phyloP scores from a whole-genome alignment of 2,113 vertebrate species.

The Lichenostomus cassidix region DNA sequence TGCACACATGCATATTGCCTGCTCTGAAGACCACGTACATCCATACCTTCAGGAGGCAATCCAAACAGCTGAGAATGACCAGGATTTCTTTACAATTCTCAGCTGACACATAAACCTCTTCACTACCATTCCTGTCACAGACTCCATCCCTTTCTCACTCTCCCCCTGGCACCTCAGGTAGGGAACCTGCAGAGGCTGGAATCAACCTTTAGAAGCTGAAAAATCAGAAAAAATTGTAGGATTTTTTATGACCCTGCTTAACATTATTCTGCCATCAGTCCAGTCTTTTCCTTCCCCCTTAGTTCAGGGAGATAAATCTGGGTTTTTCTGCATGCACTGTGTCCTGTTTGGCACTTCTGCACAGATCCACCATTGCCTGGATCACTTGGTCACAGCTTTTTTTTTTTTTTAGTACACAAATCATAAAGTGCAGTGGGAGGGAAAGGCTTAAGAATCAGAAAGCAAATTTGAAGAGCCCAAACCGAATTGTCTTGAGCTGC shows the following conservation, averaged over 20 bases:
- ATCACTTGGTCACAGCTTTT: background rate
- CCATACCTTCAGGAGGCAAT: background rate
- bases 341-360: background rate
- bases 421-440: background rate
- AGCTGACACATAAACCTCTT: background rate
- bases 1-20: background rate
- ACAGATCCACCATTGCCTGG: background rate
- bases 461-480: background rate
- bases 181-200: background rate
- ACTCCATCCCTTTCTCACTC: background rate
- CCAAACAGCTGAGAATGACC: background rate
- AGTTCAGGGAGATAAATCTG: background rate
- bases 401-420: background rate
- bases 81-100: background rate
- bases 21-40: background rate
- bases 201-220: background rate
- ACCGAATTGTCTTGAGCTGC: background rate
- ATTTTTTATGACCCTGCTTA: background rate
- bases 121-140: background rate
- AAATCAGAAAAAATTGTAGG: background rate
- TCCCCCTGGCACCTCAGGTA: background rate
- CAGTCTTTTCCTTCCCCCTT: background rate
- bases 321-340: background rate
- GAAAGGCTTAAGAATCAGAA: background rate
- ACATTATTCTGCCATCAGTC: background rate